Percentiles rank a stretch among this genome's conserved stretches.
These are phyloP conservation scores for Probosciger aterrimus DNA, from an alignment of 2,113 vertebrate genomes.

Conservation along the genomic window DNA sequence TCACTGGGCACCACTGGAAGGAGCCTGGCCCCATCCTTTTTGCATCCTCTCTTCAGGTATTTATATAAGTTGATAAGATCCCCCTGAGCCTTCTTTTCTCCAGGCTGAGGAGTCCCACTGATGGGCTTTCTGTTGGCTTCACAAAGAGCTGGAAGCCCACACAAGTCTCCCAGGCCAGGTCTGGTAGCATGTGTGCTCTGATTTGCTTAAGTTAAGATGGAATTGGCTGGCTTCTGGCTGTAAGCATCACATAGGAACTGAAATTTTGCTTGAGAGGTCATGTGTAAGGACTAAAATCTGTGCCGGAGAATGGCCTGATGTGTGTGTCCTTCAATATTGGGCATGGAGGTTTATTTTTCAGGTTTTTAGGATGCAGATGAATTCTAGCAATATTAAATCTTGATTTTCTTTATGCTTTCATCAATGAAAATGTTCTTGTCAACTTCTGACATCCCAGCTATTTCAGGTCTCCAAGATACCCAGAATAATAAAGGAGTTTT, in stretches of 20 bases:
- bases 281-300: background rate
- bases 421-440: background rate
- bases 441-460: accelerated
- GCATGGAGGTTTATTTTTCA: background rate
- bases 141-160: background rate
- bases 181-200: background rate
- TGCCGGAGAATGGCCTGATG: background rate
- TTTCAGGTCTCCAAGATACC: background rate
- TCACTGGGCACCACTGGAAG: background rate
- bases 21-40: background rate
- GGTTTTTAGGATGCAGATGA: background rate
- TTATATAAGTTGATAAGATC: background rate
- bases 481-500: background rate
- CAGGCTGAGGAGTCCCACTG: background rate
- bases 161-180: background rate
- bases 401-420: background rate
- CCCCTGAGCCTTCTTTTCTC: background rate
- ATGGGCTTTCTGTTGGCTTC: background rate
- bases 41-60: background rate
- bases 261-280: background rate
- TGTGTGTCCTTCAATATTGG: background rate
- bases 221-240: background rate
- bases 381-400: background rate
- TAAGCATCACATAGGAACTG: background rate
- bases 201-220: background rate